Percentiles rank a stretch among this genome's conserved stretches.
Conservation (phyloP, 1,140 invertebrate genomes). For the Himalopsyche phryganea region DNA sequence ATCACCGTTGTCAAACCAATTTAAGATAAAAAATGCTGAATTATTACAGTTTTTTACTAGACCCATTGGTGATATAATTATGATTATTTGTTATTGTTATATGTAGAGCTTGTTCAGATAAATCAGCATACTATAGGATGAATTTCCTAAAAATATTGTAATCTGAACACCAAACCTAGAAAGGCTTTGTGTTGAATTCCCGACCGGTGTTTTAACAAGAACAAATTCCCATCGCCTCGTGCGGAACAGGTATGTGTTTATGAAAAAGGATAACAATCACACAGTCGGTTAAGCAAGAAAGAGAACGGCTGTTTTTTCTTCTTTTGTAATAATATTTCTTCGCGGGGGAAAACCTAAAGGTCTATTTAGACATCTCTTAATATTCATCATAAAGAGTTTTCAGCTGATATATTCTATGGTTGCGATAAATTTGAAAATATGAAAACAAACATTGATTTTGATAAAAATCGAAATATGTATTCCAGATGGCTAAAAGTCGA, state of each 20-base stretch:
- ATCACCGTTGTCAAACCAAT: too few species aligned
- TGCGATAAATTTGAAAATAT: too few species aligned
- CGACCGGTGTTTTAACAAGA: slow-evolving; percentile 21
- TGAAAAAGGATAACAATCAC: slow-evolving; percentile 29
- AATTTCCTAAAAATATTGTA: slow-evolving; percentile 14
- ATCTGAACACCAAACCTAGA: not conserved
- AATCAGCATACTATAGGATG: not conserved
- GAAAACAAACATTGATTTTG: too few species aligned
- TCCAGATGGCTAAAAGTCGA: too few species aligned
- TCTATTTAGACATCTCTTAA: slow-evolving; percentile 13
- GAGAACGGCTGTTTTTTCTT: slow-evolving; percentile 5
- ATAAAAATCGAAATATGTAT: too few species aligned
- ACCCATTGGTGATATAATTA: too few species aligned
- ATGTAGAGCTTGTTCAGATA: too few species aligned
- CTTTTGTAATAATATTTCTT: slow-evolving; percentile 20
- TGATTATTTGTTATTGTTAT: too few species aligned
- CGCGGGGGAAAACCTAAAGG: slow-evolving; percentile 21
- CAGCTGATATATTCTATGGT: too few species aligned
- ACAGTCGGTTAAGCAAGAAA: slow-evolving; percentile 12
- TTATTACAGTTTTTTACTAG: too few species aligned
- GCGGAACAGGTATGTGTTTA: slow-evolving; percentile 1
- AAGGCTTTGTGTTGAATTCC: not conserved
- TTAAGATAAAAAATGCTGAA: too few species aligned
- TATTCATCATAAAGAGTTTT: too few species aligned
- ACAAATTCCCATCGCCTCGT: slow-evolving; percentile 16